A percentile compares a stretch with the other conserved stretches of the same genome.
Evolutionary conservation across 2,113 vertebrate species (phyloP).

Genomic region (Phylloscopus trochilus): DNA sequence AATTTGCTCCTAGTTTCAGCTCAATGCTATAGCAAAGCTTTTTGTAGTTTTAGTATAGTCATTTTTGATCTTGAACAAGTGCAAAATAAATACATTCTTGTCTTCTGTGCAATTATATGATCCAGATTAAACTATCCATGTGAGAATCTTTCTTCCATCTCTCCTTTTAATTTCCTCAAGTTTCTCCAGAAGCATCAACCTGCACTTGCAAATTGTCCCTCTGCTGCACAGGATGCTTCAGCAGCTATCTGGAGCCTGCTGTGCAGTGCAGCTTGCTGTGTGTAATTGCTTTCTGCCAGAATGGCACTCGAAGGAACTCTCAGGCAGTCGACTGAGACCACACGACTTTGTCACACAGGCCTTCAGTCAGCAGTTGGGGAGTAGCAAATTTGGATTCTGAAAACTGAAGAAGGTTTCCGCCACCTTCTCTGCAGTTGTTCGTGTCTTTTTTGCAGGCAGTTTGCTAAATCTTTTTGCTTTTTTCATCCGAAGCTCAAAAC

Average conservation of each 20-base stretch:
- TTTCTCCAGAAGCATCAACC: background rate
- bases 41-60: background rate
- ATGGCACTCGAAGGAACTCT: background rate
- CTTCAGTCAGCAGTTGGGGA: background rate
- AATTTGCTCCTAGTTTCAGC: background rate
- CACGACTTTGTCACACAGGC: background rate
- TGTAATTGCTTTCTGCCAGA: background rate
- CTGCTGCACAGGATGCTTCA: background rate
- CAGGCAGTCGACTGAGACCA: background rate
- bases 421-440: background rate
- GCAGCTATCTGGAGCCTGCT: background rate
- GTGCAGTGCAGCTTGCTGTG: background rate
- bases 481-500: background rate
- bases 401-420: background rate
- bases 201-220: background rate
- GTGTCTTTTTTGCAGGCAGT: background rate
- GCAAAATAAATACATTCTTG: background rate
- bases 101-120: background rate
- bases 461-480: background rate
- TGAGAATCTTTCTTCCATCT: background rate
- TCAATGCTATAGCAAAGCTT: background rate
- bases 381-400: background rate
- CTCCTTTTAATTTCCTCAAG: background rate
- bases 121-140: background rate
- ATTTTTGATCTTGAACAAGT: background rate